Base-by-base conservation (phyloP, 2,113 vertebrate genomes). In the Hydropotes inermis region DNA sequence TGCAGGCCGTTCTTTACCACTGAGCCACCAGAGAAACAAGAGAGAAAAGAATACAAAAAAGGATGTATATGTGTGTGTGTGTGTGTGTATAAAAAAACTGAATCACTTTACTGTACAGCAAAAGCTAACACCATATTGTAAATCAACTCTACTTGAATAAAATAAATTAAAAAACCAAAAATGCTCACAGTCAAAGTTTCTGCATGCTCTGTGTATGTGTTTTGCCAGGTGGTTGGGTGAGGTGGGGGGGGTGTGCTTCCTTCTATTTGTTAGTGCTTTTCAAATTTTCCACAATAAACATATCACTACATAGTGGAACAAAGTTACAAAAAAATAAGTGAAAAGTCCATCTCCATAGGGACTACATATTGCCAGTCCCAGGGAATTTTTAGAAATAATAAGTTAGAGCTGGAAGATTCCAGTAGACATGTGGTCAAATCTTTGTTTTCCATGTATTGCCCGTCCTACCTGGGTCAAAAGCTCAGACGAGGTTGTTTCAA, bases 251-350 rank as follows among this genome's bases (percentile, higher is more conserved):
- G n/a, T n/a, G n/a, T 54, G 58, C 27, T 28, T 39, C 83, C 74
- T 95, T 33, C 58, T 45, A 15, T 89, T 28, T 57, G 30, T 82
- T 15, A 27, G 7, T 17, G 5, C n/a, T 43, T 58, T 58, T 91
- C 55, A 87, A 30, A 78, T 79, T 91, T 97, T 78, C 78, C 55
- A 89, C 10, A 85, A 30, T 45, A 55, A 43, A 30, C 12, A 55
- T 47, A 39, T 27, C 52, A 33, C 45, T 70, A 43, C 36, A 21
- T 7, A 82, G 43, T 17, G 17, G 27, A 60, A 81, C 11, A 45
- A 86, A 82, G 16, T 55, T 58, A 30, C 23, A 50, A 78, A 85
- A 83, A 87, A 79, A 54, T n/a, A 93, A 83, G 15, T 85, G 60
- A 91, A 84, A 54, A 86, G 36, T 89, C 57, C 78, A 54, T 55